Base-by-base conservation (phyloP, 2,888 invertebrate species). In the Lepeophtheirus nordmannii region DNA sequence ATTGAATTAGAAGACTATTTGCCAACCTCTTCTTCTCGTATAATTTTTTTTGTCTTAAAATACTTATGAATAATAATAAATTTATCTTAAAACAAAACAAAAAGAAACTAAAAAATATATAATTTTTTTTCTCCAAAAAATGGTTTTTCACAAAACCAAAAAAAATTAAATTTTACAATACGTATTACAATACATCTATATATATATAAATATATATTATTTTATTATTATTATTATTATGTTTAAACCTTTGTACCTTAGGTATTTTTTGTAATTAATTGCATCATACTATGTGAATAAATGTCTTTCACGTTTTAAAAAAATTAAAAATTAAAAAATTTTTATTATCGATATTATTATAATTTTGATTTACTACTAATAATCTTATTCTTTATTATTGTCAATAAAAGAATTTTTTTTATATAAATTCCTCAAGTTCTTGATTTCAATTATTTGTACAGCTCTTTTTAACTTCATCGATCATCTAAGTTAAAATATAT, bases 241-340 rank as follows among this genome's bases (percentile, higher is more conserved):
- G 53, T 46, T 46, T 46, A 8, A 46, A 46, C 53, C 53, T 46
- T 17, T 46, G 53, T 46, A 46, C 53, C 53, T 46, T 46, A 46
- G 53, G 53, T 46, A 46, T 46, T 46, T 46, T 46, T 46, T 46
- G 53, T 46, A 46, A 46, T 46, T 46, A 46, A 46, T 17, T n/a
- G 53, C 53, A 46, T n/a, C 53, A 46, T 17, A 46, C 14, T 17
- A 46, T 46, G 17, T n/a, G n/a, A 46, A n/a, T n/a, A 14, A n/a
- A 46, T 46, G 53, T 46, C 53, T 46, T 46, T 46, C 53, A 46
- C 53, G 17, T 46, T 46, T 46, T 46, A 17, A 46, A 46, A 46
- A 46, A 46, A 46, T n/a, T 46, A n/a, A 46, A 46, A 46, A 46
- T n/a, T 46, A n/a, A 46, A 46, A 46, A 46, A n/a, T 3, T 46